Base-by-base conservation (phyloP, 2,113 vertebrate genomes). In the Rhadina sibilatrix region DNA sequence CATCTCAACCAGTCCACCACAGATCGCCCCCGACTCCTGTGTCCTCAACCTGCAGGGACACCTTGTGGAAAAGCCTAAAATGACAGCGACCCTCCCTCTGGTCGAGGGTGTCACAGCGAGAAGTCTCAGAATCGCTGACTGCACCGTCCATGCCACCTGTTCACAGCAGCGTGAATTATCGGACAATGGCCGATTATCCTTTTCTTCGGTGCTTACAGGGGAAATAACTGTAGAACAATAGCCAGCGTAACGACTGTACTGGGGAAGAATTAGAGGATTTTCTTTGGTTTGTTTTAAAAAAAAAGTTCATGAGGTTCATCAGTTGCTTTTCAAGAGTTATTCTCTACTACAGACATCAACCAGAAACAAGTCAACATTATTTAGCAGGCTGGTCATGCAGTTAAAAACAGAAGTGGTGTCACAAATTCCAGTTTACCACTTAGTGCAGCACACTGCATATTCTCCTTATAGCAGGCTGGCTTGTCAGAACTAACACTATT, bases 11-110 rank as follows among this genome's bases (percentile, higher is more conserved):
- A 9, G 5, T 15, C 44, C 20, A 1, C 15, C 35, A 13, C 25
- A 54, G 16, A 15, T 15, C 11, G 4, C 6, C 40, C 17, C 14
- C 2, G 2, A 83, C 28, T 56, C 52, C 33, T 16, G 74, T 22
- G 33, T 12, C 50, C 59, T 37, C 82, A 71, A 4, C 65, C 84
- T 28, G 52, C 72, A 85, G 77, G 56, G 92, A 93, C 96, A 97
- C 71, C 96, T 96, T 42, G 82, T 96, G 96, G 96, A 68, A 89
- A 93, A 52, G 18, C 7, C 75, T 40, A 76, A 72, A 93, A 56
- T 6, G 64, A 56, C 71, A 90, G 35, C 3, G 27, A 49, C 49
- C 25, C 71, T 77, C 35, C 15, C 44, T 46, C 35, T 5, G 54
- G 10, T 10, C 3, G 25, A 54, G 46, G 15, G 28, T 22, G 60